phyloP scores from a whole-genome alignment of 1,140 invertebrate species.

The Heliconius eleuchia region DNA sequence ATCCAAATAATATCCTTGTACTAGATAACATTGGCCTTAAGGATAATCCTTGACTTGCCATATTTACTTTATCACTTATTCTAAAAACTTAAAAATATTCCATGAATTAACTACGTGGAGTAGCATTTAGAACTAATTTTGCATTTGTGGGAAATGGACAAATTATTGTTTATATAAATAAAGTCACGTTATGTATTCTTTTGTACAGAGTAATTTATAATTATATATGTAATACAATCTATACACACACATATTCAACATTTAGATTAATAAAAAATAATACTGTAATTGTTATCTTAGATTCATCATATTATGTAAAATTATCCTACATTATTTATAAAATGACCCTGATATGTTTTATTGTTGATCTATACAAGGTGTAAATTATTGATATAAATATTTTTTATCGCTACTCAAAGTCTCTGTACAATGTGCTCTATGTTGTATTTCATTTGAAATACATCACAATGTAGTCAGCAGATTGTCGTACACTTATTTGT shows the following conservation, averaged over 20 bases:
- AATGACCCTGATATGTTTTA: too few relatives aligned
- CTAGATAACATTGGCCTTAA: conserved; percentile 71
- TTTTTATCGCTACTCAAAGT: neutral
- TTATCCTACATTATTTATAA: too few relatives aligned
- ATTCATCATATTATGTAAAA: neutral
- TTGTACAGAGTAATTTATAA: neutral
- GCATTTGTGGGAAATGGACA: neutral
- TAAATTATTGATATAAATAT: neutral
- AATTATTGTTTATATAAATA: neutral
- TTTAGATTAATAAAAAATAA: neutral
- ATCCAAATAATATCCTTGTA: conserved; percentile 83
- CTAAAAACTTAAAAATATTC: neutral
- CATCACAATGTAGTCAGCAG: neutral
- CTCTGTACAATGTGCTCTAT: neutral
- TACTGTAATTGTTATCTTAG: neutral
- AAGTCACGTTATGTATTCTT: neutral
- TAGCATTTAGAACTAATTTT: neutral
- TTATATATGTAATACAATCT: neutral
- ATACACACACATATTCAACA: neutral
- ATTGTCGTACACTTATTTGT: neutral
- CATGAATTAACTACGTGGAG: neutral
- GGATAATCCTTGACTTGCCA: conserved; percentile 51
- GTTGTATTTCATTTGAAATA: neutral
- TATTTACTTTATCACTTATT: conserved; percentile 30
- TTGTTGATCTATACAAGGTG: neutral